Conservation (phyloP, 2,113 vertebrate species). For the Tursiops truncatus region DNA sequence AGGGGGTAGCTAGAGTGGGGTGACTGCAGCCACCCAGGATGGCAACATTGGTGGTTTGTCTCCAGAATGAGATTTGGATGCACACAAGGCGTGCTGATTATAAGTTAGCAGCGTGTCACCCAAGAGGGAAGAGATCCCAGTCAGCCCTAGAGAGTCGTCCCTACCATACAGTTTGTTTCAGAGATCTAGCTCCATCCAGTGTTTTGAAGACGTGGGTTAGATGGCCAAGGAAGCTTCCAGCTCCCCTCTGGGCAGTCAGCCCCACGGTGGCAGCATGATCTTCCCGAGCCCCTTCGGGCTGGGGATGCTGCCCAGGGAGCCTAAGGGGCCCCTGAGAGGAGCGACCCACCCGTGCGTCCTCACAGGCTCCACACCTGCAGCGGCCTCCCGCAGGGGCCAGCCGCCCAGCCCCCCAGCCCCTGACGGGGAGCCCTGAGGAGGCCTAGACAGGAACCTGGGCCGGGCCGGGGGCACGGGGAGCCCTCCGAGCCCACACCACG, state of each 20-base stretch:
- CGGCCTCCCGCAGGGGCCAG: not conserved
- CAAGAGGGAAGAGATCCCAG: not conserved
- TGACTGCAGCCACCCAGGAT: not conserved
- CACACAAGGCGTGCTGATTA: not conserved
- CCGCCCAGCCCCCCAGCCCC: fast-evolving
- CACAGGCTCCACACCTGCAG: fast-evolving
- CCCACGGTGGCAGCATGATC: not conserved
- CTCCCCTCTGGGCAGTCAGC: not conserved
- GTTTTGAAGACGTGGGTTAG: not conserved
- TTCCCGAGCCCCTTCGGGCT: not conserved
- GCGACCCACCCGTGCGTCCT: fast-evolving
- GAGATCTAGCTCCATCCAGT: not conserved
- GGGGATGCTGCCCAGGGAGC: not conserved
- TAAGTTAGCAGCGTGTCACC: not conserved
- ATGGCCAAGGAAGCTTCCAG: not conserved
- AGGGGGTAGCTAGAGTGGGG: not conserved
- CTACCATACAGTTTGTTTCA: not conserved
- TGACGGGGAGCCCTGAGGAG: not conserved
- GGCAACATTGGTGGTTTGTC: not conserved
- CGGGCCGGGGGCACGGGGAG: no score
- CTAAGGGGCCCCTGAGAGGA: no score
- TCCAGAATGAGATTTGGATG: not conserved
- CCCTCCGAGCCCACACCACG: fast-evolving
- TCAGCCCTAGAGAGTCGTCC: no score
- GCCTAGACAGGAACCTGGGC: not conserved